Percentiles rank a stretch among this genome's conserved stretches.
These are phyloP conservation scores for Gorilla gorilla DNA, from an alignment of 2,113 vertebrate genomes.

Conservation along the genomic window DNA sequence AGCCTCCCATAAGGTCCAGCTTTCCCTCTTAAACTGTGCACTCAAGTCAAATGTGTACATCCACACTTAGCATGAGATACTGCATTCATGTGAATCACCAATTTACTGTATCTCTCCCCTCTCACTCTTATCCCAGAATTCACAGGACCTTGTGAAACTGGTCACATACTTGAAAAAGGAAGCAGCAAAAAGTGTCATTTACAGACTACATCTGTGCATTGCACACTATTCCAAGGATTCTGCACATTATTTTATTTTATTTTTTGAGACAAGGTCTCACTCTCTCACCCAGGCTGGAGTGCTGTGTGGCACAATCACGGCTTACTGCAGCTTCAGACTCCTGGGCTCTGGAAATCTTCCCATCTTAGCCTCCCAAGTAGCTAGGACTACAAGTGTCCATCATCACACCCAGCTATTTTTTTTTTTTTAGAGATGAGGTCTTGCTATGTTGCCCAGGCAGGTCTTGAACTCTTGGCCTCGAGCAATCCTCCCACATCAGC, in stretches of 20 bases:
- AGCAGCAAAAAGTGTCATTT: neutral
- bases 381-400: no score
- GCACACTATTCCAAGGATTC: no score
- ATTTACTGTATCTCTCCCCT: neutral
- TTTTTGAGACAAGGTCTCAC: no score
- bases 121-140: neutral
- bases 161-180: neutral
- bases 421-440: no score
- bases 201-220: neutral
- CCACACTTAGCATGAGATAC: neutral
- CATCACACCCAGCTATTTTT: no score
- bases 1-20: neutral
- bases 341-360: no score
- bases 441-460: no score
- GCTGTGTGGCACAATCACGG: neutral
- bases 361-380: no score
- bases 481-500: no score
- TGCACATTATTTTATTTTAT: neutral
- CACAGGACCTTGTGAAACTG: neutral
- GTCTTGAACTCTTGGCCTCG: no score
- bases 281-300: no score
- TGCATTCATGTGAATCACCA: neutral
- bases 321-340: neutral
- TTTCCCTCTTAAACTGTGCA: neutral
- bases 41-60: neutral